phyloP scores from a whole-genome alignment of 2,113 vertebrate genomes.

The Sisor rabdophorus region DNA sequence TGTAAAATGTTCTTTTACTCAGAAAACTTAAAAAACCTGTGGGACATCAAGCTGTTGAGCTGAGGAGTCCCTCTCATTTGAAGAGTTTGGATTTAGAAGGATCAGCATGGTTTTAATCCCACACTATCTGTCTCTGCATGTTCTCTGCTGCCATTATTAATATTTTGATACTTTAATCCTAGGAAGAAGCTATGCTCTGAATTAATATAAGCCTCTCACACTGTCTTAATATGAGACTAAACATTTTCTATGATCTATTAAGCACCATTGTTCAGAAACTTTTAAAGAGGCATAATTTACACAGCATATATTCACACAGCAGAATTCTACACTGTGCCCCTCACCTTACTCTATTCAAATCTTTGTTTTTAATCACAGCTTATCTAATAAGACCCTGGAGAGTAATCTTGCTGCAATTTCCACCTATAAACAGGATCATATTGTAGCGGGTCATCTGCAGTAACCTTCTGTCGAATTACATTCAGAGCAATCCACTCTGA shows the following conservation, averaged over 20 bases:
- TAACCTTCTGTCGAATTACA: constrained; percentile 69
- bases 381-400: constrained; percentile 65
- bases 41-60: constrained; percentile 51
- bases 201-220: constrained; percentile 60
- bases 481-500: constrained; percentile 62
- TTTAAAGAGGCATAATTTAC: constrained; percentile 38
- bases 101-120: constrained; percentile 56
- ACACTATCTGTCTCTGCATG: constrained; percentile 49
- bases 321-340: constrained; percentile 49
- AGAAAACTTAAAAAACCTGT: constrained; percentile 18
- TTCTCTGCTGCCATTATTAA: constrained; percentile 57
- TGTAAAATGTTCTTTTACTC: neutral
- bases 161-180: constrained; percentile 67
- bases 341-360: constrained; percentile 53
- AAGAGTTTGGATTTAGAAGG: constrained; percentile 50
- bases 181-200: constrained; percentile 60
- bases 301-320: constrained; percentile 21
- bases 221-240: constrained; percentile 57
- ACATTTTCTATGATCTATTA: constrained; percentile 60
- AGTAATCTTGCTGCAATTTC: constrained; percentile 64
- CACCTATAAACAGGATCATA: constrained; percentile 61
- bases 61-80: constrained; percentile 44
- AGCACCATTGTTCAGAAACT: constrained; percentile 55
- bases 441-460: constrained; percentile 64
- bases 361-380: constrained; percentile 71